A percentile compares a stretch with the other conserved stretches of the same genome.
These are phyloP conservation scores for Danio kyathit DNA, from an alignment of 2,797 vertebrate genomes.

Conservation along the genomic window DNA sequence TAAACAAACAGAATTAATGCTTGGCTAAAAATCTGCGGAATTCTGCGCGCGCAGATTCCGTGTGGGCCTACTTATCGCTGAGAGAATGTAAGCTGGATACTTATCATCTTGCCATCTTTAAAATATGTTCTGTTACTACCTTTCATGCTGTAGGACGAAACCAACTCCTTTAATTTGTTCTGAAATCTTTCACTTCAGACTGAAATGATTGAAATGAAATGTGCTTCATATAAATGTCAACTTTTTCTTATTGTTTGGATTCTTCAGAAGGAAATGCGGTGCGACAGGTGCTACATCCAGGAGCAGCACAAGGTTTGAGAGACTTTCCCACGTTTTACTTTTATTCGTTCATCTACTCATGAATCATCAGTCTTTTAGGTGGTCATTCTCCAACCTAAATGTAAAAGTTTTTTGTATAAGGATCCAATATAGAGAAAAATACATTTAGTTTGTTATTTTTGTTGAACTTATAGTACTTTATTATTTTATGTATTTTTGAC, in stretches of 20 bases:
- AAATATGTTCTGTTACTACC: background rate
- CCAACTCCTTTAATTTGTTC: background rate
- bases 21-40: too few species aligned
- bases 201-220: background rate
- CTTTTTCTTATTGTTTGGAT: background rate
- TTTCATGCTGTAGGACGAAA: background rate
- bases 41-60: too few species aligned
- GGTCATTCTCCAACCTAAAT: too few species aligned
- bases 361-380: too few species aligned
- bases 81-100: background rate
- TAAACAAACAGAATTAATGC: too few species aligned
- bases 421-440: too few species aligned
- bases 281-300: background rate
- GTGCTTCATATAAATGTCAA: background rate
- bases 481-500: too few species aligned
- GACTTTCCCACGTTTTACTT: background rate
- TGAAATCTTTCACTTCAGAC: background rate
- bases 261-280: slow-evolving; percentile 18
- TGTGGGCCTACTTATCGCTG: too few species aligned
- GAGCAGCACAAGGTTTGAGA: slow-evolving; percentile 2
- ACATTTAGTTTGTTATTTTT: too few species aligned
- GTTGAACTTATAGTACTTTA: too few species aligned
- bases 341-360: background rate
- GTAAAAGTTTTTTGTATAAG: too few species aligned
- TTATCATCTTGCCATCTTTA: background rate